These are phyloP conservation scores for Sesamia nonagrioides DNA, from an alignment of 1,140 invertebrate species.

Conservation along the genomic window DNA sequence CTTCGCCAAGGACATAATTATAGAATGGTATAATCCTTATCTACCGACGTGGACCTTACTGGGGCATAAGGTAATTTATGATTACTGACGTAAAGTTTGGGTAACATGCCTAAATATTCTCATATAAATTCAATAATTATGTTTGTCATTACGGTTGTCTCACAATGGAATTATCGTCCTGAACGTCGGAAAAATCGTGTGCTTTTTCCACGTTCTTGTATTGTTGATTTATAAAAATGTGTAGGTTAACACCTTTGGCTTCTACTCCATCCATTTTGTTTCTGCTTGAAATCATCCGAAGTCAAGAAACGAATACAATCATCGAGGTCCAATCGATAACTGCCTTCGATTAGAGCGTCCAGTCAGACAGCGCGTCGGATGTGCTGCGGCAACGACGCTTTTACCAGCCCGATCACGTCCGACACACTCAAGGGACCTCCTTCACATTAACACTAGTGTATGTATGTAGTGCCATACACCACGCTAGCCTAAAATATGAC, in stretches of 20 bases:
- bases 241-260: too few species aligned
- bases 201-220: too few species aligned
- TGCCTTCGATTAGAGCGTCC: constrained; percentile 60
- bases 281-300: background rate
- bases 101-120: constrained; percentile 20
- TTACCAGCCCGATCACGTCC: constrained; percentile 70
- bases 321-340: constrained; percentile 50
- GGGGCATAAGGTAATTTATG: constrained; percentile 21
- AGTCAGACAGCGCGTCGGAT: constrained; percentile 69
- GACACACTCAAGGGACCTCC: constrained; percentile 69
- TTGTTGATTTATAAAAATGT: too few species aligned
- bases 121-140: constrained; percentile 30
- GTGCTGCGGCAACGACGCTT: constrained; percentile 63
- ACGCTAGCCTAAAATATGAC: constrained; percentile 63
- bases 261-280: background rate
- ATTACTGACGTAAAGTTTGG: constrained; percentile 21
- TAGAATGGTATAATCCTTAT: constrained; percentile 29
- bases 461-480: constrained; percentile 8
- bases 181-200: background rate
- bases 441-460: constrained; percentile 58
- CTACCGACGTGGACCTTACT: constrained; percentile 34
- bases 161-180: constrained; percentile 5
- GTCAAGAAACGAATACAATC: constrained; percentile 14
- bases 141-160: background rate
- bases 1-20: constrained; percentile 52